phyloP scores from a whole-genome alignment of 2,888 invertebrate species.

The Acrobasis suavella region DNA sequence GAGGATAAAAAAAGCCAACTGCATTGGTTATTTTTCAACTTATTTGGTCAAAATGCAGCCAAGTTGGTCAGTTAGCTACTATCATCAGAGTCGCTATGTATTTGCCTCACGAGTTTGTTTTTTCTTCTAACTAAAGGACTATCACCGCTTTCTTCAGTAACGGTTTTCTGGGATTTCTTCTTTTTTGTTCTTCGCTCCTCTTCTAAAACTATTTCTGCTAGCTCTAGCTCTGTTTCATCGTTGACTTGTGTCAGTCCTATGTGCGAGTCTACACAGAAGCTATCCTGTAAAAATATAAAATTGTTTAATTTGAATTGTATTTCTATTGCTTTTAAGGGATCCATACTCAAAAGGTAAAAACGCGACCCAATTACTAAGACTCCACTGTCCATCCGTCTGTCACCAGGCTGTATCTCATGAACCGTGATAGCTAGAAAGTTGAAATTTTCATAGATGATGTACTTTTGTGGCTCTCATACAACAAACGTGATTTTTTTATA shows the following conservation, averaged over 20 bases:
- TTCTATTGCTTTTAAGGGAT: not conserved
- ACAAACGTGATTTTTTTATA: no score
- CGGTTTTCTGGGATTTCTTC: constrained; percentile 34
- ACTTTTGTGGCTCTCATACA: no score
- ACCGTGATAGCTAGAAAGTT: no score
- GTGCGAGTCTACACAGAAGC: constrained; percentile 85
- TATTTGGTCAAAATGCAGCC: no score
- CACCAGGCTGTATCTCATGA: no score
- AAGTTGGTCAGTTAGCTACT: constrained; percentile 44
- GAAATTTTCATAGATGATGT: no score
- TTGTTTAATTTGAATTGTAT: not conserved
- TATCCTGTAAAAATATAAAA: constrained; percentile 75
- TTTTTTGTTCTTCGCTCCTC: constrained; percentile 48
- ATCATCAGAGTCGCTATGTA: constrained; percentile 74
- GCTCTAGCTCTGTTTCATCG: constrained; percentile 80
- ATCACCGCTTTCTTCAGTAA: constrained; percentile 41
- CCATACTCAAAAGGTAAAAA: no score
- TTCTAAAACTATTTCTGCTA: constrained; percentile 83
- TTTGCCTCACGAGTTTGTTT: constrained; percentile 53
- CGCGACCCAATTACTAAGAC: no score
- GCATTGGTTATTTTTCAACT: no score
- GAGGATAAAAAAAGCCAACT: no score
- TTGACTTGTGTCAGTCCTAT: constrained; percentile 71
- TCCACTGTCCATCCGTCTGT: no score
- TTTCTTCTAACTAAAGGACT: constrained; percentile 60